Conservation (phyloP, 2,888 invertebrate genomes). For the Drosophila lacicola region DNA sequence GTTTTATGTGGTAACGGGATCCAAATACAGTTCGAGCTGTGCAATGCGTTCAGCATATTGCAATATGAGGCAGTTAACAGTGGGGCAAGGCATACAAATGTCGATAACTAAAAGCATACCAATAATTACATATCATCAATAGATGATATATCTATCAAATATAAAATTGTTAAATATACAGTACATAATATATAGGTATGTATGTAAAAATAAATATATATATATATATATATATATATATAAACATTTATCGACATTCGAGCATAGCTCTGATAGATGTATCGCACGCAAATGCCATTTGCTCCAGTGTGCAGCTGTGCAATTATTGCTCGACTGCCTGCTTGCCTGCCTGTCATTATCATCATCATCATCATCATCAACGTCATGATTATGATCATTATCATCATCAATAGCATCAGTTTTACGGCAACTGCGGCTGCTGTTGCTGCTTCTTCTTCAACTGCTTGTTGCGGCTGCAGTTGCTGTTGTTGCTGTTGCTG, state of each 20-base stretch:
- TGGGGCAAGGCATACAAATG: not conserved
- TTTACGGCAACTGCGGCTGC: slow-evolving; percentile 19
- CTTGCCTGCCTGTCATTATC: slow-evolving; percentile 16
- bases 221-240: no score
- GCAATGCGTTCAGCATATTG: not conserved
- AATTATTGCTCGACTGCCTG: slow-evolving; percentile 41
- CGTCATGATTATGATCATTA: slow-evolving; percentile 20
- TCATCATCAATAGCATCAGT: slow-evolving; percentile 9
- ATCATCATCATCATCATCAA: slow-evolving; percentile 22
- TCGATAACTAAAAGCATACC: not conserved
- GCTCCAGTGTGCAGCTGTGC: slow-evolving; percentile 42
- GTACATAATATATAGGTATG: no score
- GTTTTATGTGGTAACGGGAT: slow-evolving; percentile 13
- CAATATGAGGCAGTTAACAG: slow-evolving; percentile 14
- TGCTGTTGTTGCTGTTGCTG: slow-evolving; percentile 15
- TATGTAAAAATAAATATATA: no score
- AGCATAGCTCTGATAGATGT: no score
- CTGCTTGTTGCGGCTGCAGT: slow-evolving; percentile 1
- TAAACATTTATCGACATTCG: no score
- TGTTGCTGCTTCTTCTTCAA: not conserved
- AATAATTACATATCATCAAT: no score
- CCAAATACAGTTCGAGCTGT: slow-evolving; percentile 7
- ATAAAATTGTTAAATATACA: no score
- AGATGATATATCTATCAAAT: no score
- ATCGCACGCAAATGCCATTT: slow-evolving; percentile 1